Conservation (phyloP, 1,140 invertebrate species). For the Myzus persicae region DNA sequence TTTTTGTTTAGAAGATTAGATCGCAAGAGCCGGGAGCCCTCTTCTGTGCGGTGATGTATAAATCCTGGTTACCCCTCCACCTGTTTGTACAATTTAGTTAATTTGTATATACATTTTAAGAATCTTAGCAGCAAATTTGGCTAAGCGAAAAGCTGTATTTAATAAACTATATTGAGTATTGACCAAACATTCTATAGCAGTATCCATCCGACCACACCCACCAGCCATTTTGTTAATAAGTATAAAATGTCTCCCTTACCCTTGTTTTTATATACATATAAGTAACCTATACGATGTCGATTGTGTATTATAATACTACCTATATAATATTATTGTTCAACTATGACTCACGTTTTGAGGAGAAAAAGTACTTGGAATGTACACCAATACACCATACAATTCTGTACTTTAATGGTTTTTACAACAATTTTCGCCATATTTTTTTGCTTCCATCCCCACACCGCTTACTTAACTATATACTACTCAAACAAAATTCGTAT, state of each 20-base stretch:
- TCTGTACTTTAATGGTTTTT: not conserved
- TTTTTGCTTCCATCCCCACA: not conserved
- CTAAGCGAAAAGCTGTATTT: not conserved
- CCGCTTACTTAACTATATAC: not conserved
- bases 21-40: not conserved
- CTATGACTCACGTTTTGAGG: not conserved
- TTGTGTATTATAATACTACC: not conserved
- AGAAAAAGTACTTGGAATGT: not conserved
- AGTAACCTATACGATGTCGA: not conserved
- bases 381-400: not conserved
- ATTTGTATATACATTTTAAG: not conserved
- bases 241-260: not conserved
- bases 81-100: not conserved
- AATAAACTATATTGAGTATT: conserved; percentile 8
- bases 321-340: not conserved
- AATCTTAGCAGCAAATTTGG: not conserved
- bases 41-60: not conserved
- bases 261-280: not conserved
- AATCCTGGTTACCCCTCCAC: not conserved
- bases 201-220: not conserved
- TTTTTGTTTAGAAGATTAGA: not conserved
- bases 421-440: not conserved
- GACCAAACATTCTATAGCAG: not conserved
- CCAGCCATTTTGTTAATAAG: not conserved
- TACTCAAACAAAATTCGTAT: not conserved